Base-by-base conservation (phyloP, 2,888 invertebrate species). In the Heliconius cydno region DNA sequence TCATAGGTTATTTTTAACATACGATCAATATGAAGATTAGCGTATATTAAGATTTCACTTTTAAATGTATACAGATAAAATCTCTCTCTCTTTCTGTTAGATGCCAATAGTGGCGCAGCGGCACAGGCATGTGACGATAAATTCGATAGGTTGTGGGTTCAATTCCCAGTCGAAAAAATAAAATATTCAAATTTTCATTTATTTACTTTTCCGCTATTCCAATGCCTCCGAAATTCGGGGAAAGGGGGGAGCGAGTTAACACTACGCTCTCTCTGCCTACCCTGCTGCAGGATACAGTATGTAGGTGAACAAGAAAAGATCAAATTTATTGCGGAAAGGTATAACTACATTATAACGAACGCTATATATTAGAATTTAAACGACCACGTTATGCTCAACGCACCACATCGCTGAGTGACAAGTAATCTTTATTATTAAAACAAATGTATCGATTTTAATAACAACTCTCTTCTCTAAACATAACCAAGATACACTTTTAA, bases 391-490 rank as follows among this genome's bases (percentile, higher is more conserved):
- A 70, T 41, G 68, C 68, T 70, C 66, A 75, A 41, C 75, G 75
- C 74, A 72, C 72, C 71, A 77, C 76, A 46, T 77, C 72, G 67
- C 72, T 46, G 71, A 70, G 41, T 60, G 63, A 70, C 77, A 79
- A 77, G 77, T 52, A 66, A 77, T 79, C 71, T 41, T 65, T 81
- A 79, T 81, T 81, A 81, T 81, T 77, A 81, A 79, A 81, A 81
- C 81, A 81, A 77, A 71, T 71, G 77, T 25, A 70, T 79, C 74
- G 52, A 79, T 79, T 74, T 75, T 66, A 79, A 81, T 79, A 81
- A 79, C 81, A 81, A 81, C 72, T 77, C 52, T 68, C 79, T 65
- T 75, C 65, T 63, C 75, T 75, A 65, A 75, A 63, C 72, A 76
- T 76, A 78, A 79, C 81, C 73, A 79, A 81, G 57, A 76, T 63